phyloP scores from a whole-genome alignment of 2,797 vertebrate genomes.

The Myotis findleyi region DNA sequence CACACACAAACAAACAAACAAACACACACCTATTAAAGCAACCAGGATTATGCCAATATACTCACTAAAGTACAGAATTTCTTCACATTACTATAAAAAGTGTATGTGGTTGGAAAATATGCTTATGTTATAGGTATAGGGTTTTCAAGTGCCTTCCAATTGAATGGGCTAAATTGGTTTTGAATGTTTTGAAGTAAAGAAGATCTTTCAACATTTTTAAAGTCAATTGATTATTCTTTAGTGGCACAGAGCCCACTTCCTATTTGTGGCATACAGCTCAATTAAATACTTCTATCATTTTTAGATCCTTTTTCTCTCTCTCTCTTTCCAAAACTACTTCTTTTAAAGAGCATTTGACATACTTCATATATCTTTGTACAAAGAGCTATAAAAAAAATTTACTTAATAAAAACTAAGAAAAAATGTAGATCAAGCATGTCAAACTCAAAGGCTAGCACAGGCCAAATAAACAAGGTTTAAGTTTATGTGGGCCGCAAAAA shows the following conservation, averaged over 20 bases:
- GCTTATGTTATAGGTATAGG: background rate
- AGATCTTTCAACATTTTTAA: background rate
- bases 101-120: background rate
- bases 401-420: constrained; percentile 15
- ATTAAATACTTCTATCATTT: background rate
- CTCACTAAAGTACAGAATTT: constrained; percentile 1
- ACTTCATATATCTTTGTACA: background rate
- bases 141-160: background rate
- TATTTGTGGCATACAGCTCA: background rate
- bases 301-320: background rate
- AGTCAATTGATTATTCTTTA: background rate
- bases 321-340: background rate
- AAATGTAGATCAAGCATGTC: background rate
- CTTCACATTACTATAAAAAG: constrained; percentile 31
- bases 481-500: no score
- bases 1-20: no score
- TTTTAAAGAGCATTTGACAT: background rate
- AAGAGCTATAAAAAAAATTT: constrained; percentile 11
- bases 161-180: background rate
- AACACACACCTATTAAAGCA: background rate
- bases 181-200: constrained; percentile 30
- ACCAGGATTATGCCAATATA: background rate
- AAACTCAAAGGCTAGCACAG: no score
- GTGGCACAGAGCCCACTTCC: background rate
- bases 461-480: no score